Base-by-base conservation (phyloP, 2,888 invertebrate species). In the Calliphora vomitoria region DNA sequence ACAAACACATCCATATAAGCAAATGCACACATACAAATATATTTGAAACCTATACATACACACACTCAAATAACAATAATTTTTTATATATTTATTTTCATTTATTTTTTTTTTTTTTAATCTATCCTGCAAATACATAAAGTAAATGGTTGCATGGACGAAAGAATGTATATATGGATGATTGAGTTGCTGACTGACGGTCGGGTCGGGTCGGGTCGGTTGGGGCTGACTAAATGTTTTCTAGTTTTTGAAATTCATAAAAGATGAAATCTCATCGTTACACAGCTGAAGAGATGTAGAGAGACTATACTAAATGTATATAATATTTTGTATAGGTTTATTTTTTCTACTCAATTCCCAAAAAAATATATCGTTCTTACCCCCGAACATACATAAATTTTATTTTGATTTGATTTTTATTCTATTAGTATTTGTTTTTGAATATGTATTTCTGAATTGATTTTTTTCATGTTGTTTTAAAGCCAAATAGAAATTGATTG, bases 401-500 rank as follows among this genome's bases (percentile, higher is more conserved):
- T 44, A 58, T 80, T 78, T 84, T 72, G 76, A 83, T 81, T 84
- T 68, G 72, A 47, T 84, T 81, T 84, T 68, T 66, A 47, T 84
- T 62, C 83, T 31, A 18, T 11, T 47, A 58, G 74, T 85, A 85
- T 85, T 85, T 87, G 84, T 72, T 74, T 78, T 78, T 50, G 41
- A 66, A 87, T 84, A 80, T 76, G 62, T 80, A 78, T 55, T 84
- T 84, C 64, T 68, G 50, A 74, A 72, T 80, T 71, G 38, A 35
- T 74, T 81, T 47, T 82, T 60, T 84, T 41, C 15, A 60, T 71
- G 13, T 76, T 50, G 62, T 69, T 71, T 76, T 58, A 38, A 85
- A 87, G 75, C 47, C 72, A 82, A 85, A 87, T 79, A 82, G 82
- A 82, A 82, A 82, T 85, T 82, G 87, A 87, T 87, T 87, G 82